Base-by-base conservation (phyloP, 2,113 vertebrate species). In the Pedetes capensis region DNA sequence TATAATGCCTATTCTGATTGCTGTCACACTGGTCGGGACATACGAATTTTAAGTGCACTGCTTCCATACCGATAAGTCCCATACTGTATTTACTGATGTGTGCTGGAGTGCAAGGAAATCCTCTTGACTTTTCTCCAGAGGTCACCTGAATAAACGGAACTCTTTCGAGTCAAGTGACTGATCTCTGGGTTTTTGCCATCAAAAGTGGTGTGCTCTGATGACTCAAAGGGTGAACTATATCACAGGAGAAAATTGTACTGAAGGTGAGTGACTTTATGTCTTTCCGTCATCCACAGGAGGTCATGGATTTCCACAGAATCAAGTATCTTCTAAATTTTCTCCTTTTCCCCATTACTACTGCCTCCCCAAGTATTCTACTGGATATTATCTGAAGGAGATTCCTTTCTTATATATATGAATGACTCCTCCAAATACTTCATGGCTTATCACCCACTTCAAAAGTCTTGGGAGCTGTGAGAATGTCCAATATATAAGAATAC, bases 81-180 rank as follows among this genome's bases (percentile, higher is more conserved):
- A 44, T 64, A 79, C 32, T 6, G 0, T 27, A n/a, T 63, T 85
- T 84, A 27, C 10, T 90, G 27, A 51, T 39, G 1, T 61, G 18
- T 93, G 61, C 49, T 57, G 63, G 59, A 69, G 32, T 79, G 39
- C 37, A 68, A 59, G 76, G 61, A 95, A 96, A 51, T 88, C 57
- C 81, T 69, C 69, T 88, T 95, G 66, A 37, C 47, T 79, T 78
- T n/a, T 94, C 91, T 91, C 72, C 92, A 91, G 81, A 69, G 85
- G 63, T 72, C 44, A 17, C 8, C 71, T 92, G 25, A 83, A 13
- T 78, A 86, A 92, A 55, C 94, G 63, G 51, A 90, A 86, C 87
- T 83, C 88, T 94, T 74, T 61, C 69, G 83, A 51, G 37, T 96
- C 17, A 37, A 93, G 68, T 86, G 78, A 95, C 85, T 94, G 92